These are phyloP conservation scores for Zapornia atra DNA, from an alignment of 2,113 vertebrate genomes.

Conservation along the genomic window DNA sequence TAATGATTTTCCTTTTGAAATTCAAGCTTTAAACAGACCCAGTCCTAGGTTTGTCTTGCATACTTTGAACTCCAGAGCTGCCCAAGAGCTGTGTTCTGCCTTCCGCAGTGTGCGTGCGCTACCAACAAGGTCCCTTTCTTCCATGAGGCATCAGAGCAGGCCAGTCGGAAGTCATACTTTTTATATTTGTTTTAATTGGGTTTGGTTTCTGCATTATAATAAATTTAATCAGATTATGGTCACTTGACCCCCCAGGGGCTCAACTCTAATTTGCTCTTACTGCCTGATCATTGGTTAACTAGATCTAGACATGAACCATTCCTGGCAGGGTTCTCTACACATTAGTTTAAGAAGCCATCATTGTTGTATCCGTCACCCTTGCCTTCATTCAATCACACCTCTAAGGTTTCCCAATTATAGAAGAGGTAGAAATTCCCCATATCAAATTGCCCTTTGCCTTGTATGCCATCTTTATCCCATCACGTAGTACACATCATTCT, in stretches of 20 bases:
- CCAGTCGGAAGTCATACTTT: conserved; percentile 63
- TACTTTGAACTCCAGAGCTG: neutral
- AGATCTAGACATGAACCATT: conserved; percentile 67
- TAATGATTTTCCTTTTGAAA: neutral
- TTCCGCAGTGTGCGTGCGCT: neutral
- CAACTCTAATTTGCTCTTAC: conserved; percentile 61
- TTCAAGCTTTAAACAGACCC: neutral
- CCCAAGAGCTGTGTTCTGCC: neutral
- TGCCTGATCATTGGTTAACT: conserved; percentile 63
- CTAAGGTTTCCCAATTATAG: conserved; percentile 37
- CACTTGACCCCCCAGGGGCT: conserved; percentile 57
- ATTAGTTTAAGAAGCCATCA: conserved; percentile 74
- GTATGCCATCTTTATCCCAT: conserved; percentile 63
- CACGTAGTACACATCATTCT: neutral
- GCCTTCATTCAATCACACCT: conserved; percentile 67
- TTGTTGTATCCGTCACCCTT: conserved; percentile 56
- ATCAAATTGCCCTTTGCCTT: conserved; percentile 5
- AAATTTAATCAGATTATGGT: conserved; percentile 71
- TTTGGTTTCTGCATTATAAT: conserved; percentile 71
- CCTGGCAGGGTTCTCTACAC: conserved; percentile 71
- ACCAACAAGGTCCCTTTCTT: neutral
- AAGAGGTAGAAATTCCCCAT: neutral
- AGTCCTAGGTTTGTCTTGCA: neutral
- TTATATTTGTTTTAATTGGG: conserved; percentile 61
- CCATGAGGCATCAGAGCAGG: neutral